Evolutionary conservation across 2,888 invertebrate genomes (phyloP), one percentile per base, ranked within the genome.

Genomic region (Tetrapedia diversipes): DNA sequence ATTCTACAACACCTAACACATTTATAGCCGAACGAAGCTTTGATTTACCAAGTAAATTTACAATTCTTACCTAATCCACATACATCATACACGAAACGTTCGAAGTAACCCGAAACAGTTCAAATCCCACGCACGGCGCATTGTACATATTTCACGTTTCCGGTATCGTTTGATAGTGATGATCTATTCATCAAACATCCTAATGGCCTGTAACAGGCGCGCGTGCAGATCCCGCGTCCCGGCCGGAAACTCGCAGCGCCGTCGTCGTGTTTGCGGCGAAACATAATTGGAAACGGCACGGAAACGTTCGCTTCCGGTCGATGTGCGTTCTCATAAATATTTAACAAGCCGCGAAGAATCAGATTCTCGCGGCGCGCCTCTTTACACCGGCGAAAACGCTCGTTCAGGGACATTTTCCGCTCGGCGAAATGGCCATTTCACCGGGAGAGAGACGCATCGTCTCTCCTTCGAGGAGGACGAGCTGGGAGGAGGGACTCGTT

Each of bases 261-360:
- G 3, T 22, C 24, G 2, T 8, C 56, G 37, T 19, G 19, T 10
- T 16, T 16, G 14, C 27, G 16, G 14, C 14, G 19, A 45, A 19
- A n/a, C 29, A 59, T 45, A 60, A 45, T 43, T 45, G 19, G 45
- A 29, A 45, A 53, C 19, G 24, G 29, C 39, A 34, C 10, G 37
- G 16, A 34, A 34, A 57, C 27, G 41, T 19, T 19, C 19, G 51
- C 14, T 29, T 29, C 39, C 65, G 54, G 37, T 69, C 77, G 53
- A 66, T 37, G 34, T 19, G 29, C 39, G 51, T 51, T 39, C 24
- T 7, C 57, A 49, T 54, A 47, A 76, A 59, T 53, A 37, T 41
- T 47, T 59, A 59, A 32, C 27, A n/a, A n/a, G 8, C 11, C 29
- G 10, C 37, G 19, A 43, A 49, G 45, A 54, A 59, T 57, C 16